Evolutionary conservation across 2,888 invertebrate genomes (phyloP).

Genomic region (Drymonia ruficornis): DNA sequence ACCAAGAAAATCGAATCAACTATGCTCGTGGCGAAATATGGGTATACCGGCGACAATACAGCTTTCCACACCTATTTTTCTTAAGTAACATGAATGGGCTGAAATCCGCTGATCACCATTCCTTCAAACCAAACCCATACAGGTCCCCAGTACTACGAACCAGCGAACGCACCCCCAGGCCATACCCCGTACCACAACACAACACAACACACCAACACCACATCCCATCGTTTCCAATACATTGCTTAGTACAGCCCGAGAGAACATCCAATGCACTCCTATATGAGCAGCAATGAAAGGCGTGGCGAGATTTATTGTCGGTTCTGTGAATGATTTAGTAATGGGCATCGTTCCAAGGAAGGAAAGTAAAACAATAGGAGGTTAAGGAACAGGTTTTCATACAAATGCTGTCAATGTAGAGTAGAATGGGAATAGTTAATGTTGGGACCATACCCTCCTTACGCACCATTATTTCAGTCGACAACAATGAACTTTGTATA

Average conservation of each 20-base stretch:
- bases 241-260: slow-evolving; percentile 15
- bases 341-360: slow-evolving; percentile 32
- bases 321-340: slow-evolving; percentile 11
- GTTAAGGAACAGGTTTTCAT: slow-evolving; percentile 39
- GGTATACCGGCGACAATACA: neutral
- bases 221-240: slow-evolving; percentile 18
- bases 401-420: slow-evolving; percentile 9
- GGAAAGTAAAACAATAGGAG: slow-evolving; percentile 44
- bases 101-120: slow-evolving; percentile 10
- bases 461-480: too few relatives aligned
- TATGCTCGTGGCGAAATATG: neutral
- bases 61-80: too few relatives aligned
- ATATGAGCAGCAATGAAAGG: neutral
- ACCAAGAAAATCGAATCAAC: too few relatives aligned
- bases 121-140: slow-evolving; percentile 19
- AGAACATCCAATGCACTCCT: neutral
- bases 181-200: slow-evolving; percentile 19
- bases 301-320: neutral
- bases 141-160: slow-evolving; percentile 33
- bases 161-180: slow-evolving; percentile 38
- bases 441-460: neutral
- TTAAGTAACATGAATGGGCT: neutral
- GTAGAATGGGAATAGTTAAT: neutral
- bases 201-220: slow-evolving; percentile 4
- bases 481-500: too few relatives aligned